Evolutionary conservation across 2,113 vertebrate species (phyloP).

Genomic region (Nannospalax galili): DNA sequence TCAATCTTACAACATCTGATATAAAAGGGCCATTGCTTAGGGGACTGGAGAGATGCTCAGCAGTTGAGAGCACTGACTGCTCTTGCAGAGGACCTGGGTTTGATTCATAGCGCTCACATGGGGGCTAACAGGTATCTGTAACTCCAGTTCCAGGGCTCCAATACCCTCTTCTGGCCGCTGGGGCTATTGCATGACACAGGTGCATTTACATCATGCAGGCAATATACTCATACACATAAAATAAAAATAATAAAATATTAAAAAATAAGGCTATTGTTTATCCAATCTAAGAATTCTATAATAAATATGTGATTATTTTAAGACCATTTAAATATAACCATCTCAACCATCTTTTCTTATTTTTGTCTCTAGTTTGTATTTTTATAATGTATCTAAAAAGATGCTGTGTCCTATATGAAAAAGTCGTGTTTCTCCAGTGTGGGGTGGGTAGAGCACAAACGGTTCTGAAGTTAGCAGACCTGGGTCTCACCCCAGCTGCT

Average conservation of each 20-base stretch:
- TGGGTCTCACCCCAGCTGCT: neutral
- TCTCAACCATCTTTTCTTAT: constrained; percentile 4
- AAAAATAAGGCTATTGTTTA: neutral
- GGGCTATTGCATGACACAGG: too few relatives aligned
- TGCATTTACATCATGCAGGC: too few relatives aligned
- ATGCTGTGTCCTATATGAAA: neutral
- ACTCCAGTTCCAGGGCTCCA: too few relatives aligned
- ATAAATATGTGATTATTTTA: neutral
- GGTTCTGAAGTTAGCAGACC: neutral
- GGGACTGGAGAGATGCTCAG: neutral
- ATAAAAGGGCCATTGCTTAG: too few relatives aligned
- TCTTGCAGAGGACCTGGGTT: too few relatives aligned
- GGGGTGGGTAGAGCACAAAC: neutral
- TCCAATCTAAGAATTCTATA: constrained; percentile 31
- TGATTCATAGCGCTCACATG: too few relatives aligned
- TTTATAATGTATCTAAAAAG: neutral
- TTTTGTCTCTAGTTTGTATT: neutral
- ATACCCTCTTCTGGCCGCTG: too few relatives aligned
- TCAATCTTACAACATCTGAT: neutral
- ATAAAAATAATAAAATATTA: too few relatives aligned
- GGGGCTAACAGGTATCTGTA: too few relatives aligned
- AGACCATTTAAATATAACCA: neutral
- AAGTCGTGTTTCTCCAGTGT: neutral
- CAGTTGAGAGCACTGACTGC: too few relatives aligned
- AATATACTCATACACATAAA: too few relatives aligned